phyloP scores from a whole-genome alignment of 2,797 vertebrate genomes.

The Phrynocephalus vlangalii region DNA sequence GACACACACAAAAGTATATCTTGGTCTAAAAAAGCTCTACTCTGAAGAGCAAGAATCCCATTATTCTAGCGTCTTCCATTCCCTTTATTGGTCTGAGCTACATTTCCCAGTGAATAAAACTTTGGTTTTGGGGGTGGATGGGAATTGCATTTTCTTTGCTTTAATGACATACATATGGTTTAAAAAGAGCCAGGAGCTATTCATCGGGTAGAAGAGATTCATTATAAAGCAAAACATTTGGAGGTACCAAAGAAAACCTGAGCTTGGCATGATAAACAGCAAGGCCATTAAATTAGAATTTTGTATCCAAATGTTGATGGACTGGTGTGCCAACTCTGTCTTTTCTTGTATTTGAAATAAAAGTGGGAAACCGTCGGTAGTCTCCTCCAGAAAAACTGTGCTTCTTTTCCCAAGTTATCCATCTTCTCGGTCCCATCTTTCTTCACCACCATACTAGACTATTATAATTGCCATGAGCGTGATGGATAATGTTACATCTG shows the following conservation, averaged over 20 bases:
- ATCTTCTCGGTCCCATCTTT: slow-evolving; percentile 24
- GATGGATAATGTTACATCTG: slow-evolving; percentile 29
- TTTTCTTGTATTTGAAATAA: slow-evolving; percentile 41
- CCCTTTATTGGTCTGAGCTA: background rate
- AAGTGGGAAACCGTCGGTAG: background rate
- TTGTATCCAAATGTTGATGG: slow-evolving; percentile 46
- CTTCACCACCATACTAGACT: slow-evolving; percentile 15
- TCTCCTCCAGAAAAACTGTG: slow-evolving; percentile 44
- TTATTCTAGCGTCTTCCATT: background rate
- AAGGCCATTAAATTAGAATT: rapidly evolving
- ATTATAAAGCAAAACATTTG: slow-evolving; percentile 31
- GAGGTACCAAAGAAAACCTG: background rate
- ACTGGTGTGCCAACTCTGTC: slow-evolving; percentile 41
- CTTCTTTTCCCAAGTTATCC: slow-evolving; percentile 17
- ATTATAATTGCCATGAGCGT: slow-evolving; percentile 25
- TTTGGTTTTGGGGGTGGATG: background rate
- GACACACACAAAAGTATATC: background rate
- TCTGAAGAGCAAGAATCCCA: background rate
- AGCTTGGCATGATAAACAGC: slow-evolving; percentile 33
- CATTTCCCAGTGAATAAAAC: background rate
- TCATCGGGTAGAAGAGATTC: background rate
- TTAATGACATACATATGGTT: slow-evolving; percentile 3
- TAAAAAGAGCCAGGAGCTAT: slow-evolving; percentile 3
- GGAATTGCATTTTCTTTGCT: background rate
- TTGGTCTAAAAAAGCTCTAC: background rate